Percentiles rank a stretch among this genome's conserved stretches.
These are phyloP conservation scores for Phymastichus coffea DNA, from an alignment of 1,140 invertebrate species.

Conservation along the genomic window DNA sequence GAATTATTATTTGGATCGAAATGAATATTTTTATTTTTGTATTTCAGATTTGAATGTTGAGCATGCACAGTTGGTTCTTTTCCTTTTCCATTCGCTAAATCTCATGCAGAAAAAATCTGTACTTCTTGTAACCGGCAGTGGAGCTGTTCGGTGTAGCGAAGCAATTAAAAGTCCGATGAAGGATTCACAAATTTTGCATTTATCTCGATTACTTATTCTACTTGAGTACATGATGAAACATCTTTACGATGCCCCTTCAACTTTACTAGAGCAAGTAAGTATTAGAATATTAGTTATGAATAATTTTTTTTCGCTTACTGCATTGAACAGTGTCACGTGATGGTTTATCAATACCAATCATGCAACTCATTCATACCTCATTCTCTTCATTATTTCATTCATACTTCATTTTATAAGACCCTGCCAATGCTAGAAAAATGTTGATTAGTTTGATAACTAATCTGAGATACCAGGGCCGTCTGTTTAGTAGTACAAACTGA, in stretches of 20 bases:
- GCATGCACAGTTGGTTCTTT: conserved; percentile 89
- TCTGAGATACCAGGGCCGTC: conserved; percentile 53
- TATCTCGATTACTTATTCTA: conserved; percentile 83
- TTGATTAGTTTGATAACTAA: conserved; percentile 31
- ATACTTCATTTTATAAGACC: conserved; percentile 18
- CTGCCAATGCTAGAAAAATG: conserved; percentile 44
- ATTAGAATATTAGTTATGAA: conserved; percentile 5
- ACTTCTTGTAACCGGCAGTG: conserved; percentile 74
- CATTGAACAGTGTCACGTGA: conserved; percentile 24
- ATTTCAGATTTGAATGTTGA: conserved; percentile 88
- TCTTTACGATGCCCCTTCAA: conserved; percentile 83
- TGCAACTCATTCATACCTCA: conserved; percentile 19
- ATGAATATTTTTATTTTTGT: neutral
- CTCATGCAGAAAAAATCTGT: conserved; percentile 96
- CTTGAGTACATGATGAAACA: conserved; percentile 95
- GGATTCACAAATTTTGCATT: conserved; percentile 75
- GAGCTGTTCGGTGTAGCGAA: conserved; percentile 67
- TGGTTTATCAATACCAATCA: conserved; percentile 20
- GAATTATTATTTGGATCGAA: neutral
- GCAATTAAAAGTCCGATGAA: conserved; percentile 63
- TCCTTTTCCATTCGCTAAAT: conserved; percentile 91
- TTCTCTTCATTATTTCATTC: conserved; percentile 17
- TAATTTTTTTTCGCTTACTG: conserved; percentile 14
- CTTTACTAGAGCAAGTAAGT: conserved; percentile 73
- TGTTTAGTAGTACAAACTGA: conserved; percentile 48